Conservation (phyloP, 2,888 invertebrate genomes). For the Eupithecia exiguata region DNA sequence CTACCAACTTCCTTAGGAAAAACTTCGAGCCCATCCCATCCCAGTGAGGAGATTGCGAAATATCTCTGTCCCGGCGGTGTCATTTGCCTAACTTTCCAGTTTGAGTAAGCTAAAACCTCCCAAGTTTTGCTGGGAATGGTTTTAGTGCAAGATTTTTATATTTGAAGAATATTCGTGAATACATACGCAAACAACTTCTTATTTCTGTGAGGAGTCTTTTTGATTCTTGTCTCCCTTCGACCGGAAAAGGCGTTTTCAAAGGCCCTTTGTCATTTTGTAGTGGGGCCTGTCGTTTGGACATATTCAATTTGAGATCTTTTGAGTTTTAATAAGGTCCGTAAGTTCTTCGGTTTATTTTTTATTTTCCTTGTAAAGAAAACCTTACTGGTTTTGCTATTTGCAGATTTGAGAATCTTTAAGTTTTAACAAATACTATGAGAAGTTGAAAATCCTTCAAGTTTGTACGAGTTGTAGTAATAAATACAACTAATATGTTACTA, state of each 20-base stretch:
- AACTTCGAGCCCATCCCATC: conserved; percentile 70
- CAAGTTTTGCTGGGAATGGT: conserved; percentile 64
- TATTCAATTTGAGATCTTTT: conserved; percentile 36
- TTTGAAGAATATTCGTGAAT: conserved; percentile 52
- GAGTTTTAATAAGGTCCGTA: conserved; percentile 25
- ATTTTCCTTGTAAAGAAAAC: not conserved
- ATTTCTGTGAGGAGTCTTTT: conserved; percentile 48
- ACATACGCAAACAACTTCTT: conserved; percentile 49
- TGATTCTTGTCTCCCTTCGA: conserved; percentile 45
- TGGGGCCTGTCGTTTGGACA: conserved; percentile 31
- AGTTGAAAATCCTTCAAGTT: not conserved
- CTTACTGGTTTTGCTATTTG: not conserved
- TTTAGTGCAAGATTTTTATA: conserved; percentile 62
- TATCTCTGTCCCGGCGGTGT: conserved; percentile 75
- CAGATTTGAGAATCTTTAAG: not conserved
- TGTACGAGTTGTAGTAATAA: not conserved
- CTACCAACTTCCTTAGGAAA: conserved; percentile 65
- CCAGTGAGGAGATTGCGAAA: conserved; percentile 73
- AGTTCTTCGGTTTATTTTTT: not conserved
- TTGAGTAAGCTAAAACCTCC: conserved; percentile 76
- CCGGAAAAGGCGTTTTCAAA: conserved; percentile 39
- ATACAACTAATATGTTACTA: too few species aligned
- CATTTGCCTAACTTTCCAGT: conserved; percentile 78
- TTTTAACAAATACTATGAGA: not conserved
- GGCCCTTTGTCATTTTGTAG: conserved; percentile 42